phyloP scores from a whole-genome alignment of 2,797 vertebrate species.

The Muscicapa striata region DNA sequence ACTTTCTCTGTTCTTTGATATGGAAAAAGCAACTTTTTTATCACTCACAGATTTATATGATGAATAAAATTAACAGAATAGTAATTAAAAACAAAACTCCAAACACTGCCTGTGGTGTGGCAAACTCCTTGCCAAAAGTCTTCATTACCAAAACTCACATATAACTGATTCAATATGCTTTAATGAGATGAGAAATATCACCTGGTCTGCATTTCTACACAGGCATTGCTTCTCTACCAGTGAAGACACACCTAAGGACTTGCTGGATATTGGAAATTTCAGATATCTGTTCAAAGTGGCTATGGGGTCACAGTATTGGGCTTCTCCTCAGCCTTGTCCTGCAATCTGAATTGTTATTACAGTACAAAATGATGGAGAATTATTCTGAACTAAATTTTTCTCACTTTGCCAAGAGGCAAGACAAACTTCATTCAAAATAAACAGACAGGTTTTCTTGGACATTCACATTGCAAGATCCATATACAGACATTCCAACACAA shows the following conservation, averaged over 20 bases:
- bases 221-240: background rate
- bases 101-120: accelerated
- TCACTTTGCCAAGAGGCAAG: background rate
- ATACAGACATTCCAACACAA: background rate
- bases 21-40: background rate
- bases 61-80: background rate
- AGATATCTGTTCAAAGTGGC: background rate
- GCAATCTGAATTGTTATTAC: background rate
- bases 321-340: background rate
- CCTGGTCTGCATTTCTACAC: background rate
- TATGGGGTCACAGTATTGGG: background rate
- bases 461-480: background rate
- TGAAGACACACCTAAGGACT: background rate
- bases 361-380: background rate
- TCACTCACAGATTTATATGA: background rate
- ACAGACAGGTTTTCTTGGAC: background rate
- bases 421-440: background rate
- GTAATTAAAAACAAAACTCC: too few species aligned
- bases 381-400: background rate
- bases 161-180: background rate
- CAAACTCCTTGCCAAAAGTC: background rate
- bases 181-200: background rate
- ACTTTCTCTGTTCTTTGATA: background rate
- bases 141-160: background rate
- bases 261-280: background rate